Evolutionary conservation across 1,140 invertebrate species (phyloP), one percentile per base, ranked within the genome.

Genomic region (Oreohelix idahoensis): DNA sequence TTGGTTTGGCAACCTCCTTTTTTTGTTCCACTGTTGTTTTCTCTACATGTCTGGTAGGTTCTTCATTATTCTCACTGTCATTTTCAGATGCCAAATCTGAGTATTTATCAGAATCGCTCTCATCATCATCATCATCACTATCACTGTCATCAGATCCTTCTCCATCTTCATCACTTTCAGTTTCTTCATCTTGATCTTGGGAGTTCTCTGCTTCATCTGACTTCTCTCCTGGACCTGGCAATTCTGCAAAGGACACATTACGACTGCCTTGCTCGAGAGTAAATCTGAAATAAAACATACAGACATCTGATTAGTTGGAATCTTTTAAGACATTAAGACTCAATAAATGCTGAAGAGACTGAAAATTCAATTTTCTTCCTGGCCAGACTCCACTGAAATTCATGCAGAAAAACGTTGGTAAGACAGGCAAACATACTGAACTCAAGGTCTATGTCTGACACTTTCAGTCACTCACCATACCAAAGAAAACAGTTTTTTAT

Each of bases 121-220:
- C 82, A 71, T 87, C 80, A n/a, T 82, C 58, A 77, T 84, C 87
- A 73, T 86, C 85, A 58, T 87, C 85, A 83, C 88, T 70, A 70
- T 83, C 85, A 74, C 79, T 78, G 51, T 84, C 39, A 86, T 84
- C 80, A 63, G 81, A 75, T 73, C 82, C 39, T 75, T 89, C 73
- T 66, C 84, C 87, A 71, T 63, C 81, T n/a, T 86, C 53, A 20
- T 83, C 82, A 20, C 81, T 69, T 4, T 86, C 88, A 78, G 88
- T 84, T 42, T 89, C 85, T 36, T 84, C 86, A 79, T 90, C 85
- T 49, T 90, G 87, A 76, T 92, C 89, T 81, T 88, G 89, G 63
- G 83, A 82, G 45, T 91, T 89, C 83, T 88, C 87, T 29, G 92
- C 90, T 15, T 86, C 79, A 51, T 88, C 76, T 80, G 85, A 35